These are phyloP conservation scores for Chamaetylas fuelleborni DNA, from an alignment of 2,113 vertebrate species.

Conservation along the genomic window DNA sequence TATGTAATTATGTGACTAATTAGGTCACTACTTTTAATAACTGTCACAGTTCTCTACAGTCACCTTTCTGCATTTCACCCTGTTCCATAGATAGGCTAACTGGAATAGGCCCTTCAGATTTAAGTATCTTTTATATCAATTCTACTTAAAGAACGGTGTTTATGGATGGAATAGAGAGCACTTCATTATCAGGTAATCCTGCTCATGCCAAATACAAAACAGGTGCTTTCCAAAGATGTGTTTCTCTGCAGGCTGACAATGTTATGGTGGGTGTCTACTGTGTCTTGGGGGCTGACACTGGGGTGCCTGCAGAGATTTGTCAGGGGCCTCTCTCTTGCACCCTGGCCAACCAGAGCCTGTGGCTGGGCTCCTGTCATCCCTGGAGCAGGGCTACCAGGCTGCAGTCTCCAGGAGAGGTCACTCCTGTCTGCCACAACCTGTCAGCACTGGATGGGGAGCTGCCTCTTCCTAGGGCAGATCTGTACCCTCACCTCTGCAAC, in stretches of 20 bases:
- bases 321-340: accelerated
- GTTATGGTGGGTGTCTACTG: background rate
- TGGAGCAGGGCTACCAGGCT: background rate
- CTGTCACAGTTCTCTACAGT: background rate
- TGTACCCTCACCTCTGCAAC: accelerated
- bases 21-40: background rate
- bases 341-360: background rate
- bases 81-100: background rate
- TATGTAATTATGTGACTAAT: background rate
- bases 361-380: background rate
- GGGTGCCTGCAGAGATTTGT: background rate
- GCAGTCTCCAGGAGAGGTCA: slow-evolving; percentile 59
- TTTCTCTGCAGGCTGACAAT: background rate
- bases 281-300: background rate
- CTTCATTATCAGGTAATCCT: no score
- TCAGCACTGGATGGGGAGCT: accelerated
- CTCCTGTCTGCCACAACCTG: background rate
- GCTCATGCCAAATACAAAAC: background rate
- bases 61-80: background rate
- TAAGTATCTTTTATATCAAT: background rate
- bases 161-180: background rate
- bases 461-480: background rate
- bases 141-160: background rate
- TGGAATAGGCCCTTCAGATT: background rate
- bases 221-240: background rate